These are phyloP conservation scores for Labeo rohita DNA, from an alignment of 2,113 vertebrate species.

Conservation along the genomic window DNA sequence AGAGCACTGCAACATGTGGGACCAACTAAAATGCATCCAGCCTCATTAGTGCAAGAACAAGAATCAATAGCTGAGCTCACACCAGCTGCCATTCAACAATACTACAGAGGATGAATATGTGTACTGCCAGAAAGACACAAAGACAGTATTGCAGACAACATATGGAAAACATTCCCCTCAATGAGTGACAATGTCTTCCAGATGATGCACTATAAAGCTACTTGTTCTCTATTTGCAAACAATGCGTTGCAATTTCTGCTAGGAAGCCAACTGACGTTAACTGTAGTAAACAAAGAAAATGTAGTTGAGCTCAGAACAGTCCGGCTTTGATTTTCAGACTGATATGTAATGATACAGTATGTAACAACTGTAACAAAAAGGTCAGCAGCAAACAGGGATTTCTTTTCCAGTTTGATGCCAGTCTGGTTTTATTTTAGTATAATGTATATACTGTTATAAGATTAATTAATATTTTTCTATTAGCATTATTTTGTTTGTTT, in stretches of 20 bases:
- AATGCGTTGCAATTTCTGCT: background rate
- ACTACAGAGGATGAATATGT: background rate
- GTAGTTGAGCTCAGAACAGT: background rate
- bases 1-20: slow-evolving; percentile 40
- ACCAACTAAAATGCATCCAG: background rate
- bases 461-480: background rate
- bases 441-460: background rate
- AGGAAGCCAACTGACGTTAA: background rate
- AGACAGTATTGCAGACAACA: background rate
- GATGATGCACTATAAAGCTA: slow-evolving; percentile 43
- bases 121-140: background rate
- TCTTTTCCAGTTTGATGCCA: background rate
- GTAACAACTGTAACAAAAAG: background rate
- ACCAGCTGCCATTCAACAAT: background rate
- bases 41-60: background rate
- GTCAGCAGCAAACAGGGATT: background rate
- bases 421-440: background rate
- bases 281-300: background rate
- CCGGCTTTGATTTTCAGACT: background rate
- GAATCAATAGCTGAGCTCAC: background rate
- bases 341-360: background rate
- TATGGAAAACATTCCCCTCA: slow-evolving; percentile 33
- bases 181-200: slow-evolving; percentile 38
- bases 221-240: slow-evolving; percentile 19
- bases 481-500: background rate